A percentile compares a stretch with the other conserved stretches of the same genome.
Conservation (phyloP, 1,140 invertebrate genomes). For the Drosophila setifemur region DNA sequence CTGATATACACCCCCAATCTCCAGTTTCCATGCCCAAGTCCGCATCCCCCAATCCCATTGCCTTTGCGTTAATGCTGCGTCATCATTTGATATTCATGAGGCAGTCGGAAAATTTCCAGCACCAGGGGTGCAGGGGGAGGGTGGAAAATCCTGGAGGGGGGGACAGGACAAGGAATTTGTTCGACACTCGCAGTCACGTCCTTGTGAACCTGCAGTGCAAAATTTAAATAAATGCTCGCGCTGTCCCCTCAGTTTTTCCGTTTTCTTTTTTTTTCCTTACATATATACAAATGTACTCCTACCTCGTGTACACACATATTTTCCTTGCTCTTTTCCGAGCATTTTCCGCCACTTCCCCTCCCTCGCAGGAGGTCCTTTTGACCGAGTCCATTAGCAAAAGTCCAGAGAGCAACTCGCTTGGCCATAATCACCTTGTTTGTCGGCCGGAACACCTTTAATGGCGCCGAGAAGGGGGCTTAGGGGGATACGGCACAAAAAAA, state of each 20-base stretch:
- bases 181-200: constrained; percentile 51
- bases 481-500: too few relatives aligned
- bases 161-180: constrained; percentile 26
- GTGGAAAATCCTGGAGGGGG: neutral
- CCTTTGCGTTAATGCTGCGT: constrained; percentile 28
- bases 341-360: constrained; percentile 1
- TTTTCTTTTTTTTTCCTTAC: constrained; percentile 11
- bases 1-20: constrained; percentile 47
- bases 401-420: constrained; percentile 60
- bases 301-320: neutral
- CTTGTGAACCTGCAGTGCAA: constrained; percentile 50
- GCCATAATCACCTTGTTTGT: constrained; percentile 76
- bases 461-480: neutral
- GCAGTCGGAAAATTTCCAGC: constrained; percentile 24
- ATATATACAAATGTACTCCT: constrained; percentile 12
- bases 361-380: too few relatives aligned
- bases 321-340: neutral
- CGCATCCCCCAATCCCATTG: neutral
- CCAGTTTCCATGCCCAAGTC: neutral
- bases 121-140: neutral
- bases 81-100: constrained; percentile 74
- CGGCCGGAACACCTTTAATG: constrained; percentile 71
- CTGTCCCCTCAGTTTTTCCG: constrained; percentile 27
- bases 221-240: constrained; percentile 69
- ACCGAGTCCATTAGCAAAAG: constrained; percentile 63